Evolutionary conservation across 2,113 vertebrate genomes (phyloP), one percentile per base, ranked within the genome.

Genomic region (Syngnathus floridae): DNA sequence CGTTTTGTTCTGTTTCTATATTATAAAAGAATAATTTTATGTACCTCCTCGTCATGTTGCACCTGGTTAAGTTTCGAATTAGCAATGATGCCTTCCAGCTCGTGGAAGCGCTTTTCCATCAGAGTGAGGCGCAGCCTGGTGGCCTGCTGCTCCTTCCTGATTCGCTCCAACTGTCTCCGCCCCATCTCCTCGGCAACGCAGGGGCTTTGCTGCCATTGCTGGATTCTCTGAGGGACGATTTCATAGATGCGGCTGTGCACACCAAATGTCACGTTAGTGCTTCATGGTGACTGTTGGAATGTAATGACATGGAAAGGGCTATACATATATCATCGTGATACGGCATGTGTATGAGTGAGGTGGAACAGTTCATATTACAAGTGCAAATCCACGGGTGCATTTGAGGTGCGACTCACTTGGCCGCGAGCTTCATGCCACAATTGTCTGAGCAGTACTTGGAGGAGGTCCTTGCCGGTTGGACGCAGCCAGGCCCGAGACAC

Each of bases 181-280:
- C 95, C 96, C 0, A 95, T 94, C 59, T 98, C 96, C 79, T 98
- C 96, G 0, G 96, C 95, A 7, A 98, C 91, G 76, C 96, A 97
- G 0, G 96, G 96, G 78, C 94, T 97, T 89, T 97, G 95, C 85
- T 98, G 95, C 96, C 96, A 98, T 88, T 98, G 95, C 85, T 98
- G 95, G 78, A 97, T 96, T 2, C 94, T 92, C 89, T 98, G 96
- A 0, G 95, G 95, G 2, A 96, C 93, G 86, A 97, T 97, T 86
- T 97, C 95, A 1, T 97, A 96, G 86, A 98, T 98, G 5, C 94
- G 94, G 73, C 95, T 97, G 77, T 17, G 16, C 31, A 38, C 46
- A 55, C 3, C 7, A 65, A 22, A 62, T 48, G 35, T 12, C 1
- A 1, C 0, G 11, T 60, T 12, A 14, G 0, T 26, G 31, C 4